A percentile compares a stretch with the other conserved stretches of the same genome.
Evolutionary conservation across 2,113 vertebrate species (phyloP).

Genomic region (Scopus umbretta): DNA sequence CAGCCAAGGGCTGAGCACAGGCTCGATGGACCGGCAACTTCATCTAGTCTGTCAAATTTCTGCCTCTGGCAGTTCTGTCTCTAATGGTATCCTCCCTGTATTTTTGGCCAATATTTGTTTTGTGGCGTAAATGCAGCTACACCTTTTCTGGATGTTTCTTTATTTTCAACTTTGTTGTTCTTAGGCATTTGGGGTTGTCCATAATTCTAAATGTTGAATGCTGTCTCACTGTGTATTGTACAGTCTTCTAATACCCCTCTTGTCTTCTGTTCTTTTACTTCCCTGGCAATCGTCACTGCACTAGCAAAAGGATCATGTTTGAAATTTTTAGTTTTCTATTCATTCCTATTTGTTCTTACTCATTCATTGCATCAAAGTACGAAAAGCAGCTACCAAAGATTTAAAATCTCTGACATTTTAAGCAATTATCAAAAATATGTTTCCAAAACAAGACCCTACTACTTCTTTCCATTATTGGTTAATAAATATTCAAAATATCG

Average conservation of each 20-base stretch:
- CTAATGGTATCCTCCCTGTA: not conserved
- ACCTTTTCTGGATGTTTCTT: not conserved
- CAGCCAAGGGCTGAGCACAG: not conserved
- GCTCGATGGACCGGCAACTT: constrained; percentile 19
- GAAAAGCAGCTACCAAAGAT: not conserved
- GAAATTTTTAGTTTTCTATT: not conserved
- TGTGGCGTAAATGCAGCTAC: not conserved
- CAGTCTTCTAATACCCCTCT: not conserved
- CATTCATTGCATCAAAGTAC: not conserved
- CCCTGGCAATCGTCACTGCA: not conserved
- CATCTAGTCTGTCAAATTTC: constrained; percentile 35
- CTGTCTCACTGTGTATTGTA: not conserved
- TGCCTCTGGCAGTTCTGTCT: not conserved
- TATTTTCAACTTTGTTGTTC: not conserved
- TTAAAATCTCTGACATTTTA: not conserved
- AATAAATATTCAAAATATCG: not conserved
- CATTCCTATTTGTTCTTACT: not conserved
- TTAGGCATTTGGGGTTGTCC: not conserved
- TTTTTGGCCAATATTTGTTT: not conserved
- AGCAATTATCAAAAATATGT: not conserved
- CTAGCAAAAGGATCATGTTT: not conserved
- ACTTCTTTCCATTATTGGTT: not conserved
- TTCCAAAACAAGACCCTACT: not conserved
- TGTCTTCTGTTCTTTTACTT: not conserved
- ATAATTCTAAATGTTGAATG: not conserved